Evolutionary conservation across 2,888 invertebrate species (phyloP).

Genomic region (Malacosoma neustria): DNA sequence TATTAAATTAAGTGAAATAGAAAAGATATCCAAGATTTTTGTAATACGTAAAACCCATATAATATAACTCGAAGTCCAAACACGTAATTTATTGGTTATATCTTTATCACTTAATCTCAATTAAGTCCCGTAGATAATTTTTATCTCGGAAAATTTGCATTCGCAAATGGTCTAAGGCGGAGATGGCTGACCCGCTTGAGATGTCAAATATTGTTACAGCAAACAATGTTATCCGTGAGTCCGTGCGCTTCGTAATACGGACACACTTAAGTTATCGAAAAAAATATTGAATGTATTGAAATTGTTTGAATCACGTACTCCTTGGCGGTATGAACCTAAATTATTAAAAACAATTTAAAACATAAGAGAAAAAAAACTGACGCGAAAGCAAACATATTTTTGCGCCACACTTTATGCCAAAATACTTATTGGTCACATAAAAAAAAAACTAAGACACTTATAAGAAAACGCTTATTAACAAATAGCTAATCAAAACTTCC

Average conservation of each 20-base stretch:
- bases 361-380: no score
- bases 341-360: no score
- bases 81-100: slow-evolving; percentile 13
- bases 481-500: no score
- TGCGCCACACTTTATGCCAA: no score
- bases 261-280: slow-evolving; percentile 7
- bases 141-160: slow-evolving; percentile 69
- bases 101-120: slow-evolving; percentile 52
- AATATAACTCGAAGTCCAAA: slow-evolving; percentile 2
- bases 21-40: no score
- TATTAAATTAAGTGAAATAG: no score
- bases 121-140: slow-evolving; percentile 57
- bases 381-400: no score
- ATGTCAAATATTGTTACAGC: slow-evolving; percentile 61
- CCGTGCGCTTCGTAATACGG: slow-evolving; percentile 48
- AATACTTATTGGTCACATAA: no score
- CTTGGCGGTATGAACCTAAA: no score
- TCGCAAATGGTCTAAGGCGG: slow-evolving; percentile 56
- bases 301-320: no score
- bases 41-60: not conserved
- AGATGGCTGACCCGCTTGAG: slow-evolving; percentile 59
- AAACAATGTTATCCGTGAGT: slow-evolving; percentile 62
- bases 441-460: no score
- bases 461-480: no score
- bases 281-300: not conserved